Base-by-base conservation (phyloP, 1,140 invertebrate genomes). In the Nylanderia fulva region DNA sequence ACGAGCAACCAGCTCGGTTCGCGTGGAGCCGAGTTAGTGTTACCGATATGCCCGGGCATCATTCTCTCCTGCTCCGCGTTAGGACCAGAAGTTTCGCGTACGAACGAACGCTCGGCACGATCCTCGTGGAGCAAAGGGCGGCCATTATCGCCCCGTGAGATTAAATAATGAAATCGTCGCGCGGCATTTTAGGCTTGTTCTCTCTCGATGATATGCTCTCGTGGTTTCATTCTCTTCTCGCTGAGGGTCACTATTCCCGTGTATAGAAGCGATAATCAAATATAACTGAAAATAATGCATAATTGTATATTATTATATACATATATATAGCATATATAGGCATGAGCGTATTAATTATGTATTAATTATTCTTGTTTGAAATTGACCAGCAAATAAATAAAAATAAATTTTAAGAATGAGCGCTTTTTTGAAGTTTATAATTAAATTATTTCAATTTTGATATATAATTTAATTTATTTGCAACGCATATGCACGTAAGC, bases 11-110 rank as follows among this genome's bases (percentile, higher is more conserved):
- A 48, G 63, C 87, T 85, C 69, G 56, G 84, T 69, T 69, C 71
- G 77, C 54, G 72, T 86, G 48, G 45, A 52, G 29, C 54, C 60
- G 86, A 85, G 80, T 89, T 91, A 91, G 88, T 92, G 92, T 93
- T 93, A 93, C 91, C 90, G 92, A 94, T 94, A 94, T 21, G 60
- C 71, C 9, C 45, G 29, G 48, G 15, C 69, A 48, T 8, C 64
- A 52, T 69, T 72, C 54, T 58, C 74, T 76, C 83, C 72, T 11
- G 39, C 66, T n/a, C 68, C 27, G 42, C 11, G 36, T 33, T 36
- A 52, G 54, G 39, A 82, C 7, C 36, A 60, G 68, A 74, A 83
- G 52, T 27, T 61, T 42, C 79, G 79, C 64, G 79, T 45, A 42
- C 27, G 36, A 61, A 60, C 52, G 75, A 48, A 27, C 77, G 77